Conservation (phyloP, 1,140 invertebrate genomes). For the Zaprionus capensis region DNA sequence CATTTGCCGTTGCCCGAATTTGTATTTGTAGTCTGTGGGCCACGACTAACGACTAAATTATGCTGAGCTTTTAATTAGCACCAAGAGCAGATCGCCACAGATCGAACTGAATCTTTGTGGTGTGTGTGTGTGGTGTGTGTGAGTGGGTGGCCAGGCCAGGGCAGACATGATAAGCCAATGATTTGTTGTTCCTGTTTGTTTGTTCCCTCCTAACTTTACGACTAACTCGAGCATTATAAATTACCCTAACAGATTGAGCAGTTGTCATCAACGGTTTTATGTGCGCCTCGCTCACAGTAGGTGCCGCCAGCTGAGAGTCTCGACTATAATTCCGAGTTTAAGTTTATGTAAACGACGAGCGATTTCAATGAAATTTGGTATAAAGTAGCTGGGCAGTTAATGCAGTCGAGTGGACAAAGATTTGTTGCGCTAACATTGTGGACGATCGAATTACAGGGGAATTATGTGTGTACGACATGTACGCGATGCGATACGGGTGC, state of each 20-base stretch:
- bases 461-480: not conserved
- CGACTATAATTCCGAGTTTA: not conserved
- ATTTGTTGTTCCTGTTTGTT: constrained; percentile 7
- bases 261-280: no score
- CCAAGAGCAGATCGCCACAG: not conserved
- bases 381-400: not conserved
- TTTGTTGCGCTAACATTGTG: not conserved
- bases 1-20: constrained; percentile 46
- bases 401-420: not conserved
- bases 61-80: constrained; percentile 68
- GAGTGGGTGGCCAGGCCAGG: constrained; percentile 1
- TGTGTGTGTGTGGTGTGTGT: not conserved
- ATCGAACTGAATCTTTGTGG: not conserved
- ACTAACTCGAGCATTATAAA: not conserved
- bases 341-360: not conserved
- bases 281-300: no score
- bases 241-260: no score
- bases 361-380: not conserved
- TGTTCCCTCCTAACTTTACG: constrained; percentile 1
- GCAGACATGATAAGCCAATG: constrained; percentile 23
- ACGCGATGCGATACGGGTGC: not conserved
- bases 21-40: constrained; percentile 28
- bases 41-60: constrained; percentile 65
- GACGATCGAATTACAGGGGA: not conserved
- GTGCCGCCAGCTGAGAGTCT: not conserved